phyloP scores from a whole-genome alignment of 2,797 vertebrate genomes.

The Sebastes nivosus region DNA sequence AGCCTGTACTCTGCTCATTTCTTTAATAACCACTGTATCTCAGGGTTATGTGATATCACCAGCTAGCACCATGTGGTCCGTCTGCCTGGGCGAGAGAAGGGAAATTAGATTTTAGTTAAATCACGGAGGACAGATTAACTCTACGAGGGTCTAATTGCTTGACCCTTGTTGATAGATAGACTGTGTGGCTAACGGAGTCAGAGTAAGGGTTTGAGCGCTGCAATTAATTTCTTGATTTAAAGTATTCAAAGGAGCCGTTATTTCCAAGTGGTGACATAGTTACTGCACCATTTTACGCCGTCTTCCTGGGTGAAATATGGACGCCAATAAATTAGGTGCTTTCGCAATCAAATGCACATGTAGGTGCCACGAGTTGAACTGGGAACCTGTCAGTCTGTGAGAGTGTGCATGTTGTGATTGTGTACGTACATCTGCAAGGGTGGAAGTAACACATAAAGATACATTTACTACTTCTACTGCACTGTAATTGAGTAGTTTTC shows the following conservation, averaged over 20 bases:
- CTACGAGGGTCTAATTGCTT: slow-evolving; percentile 12
- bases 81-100: not conserved
- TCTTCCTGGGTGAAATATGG: not conserved
- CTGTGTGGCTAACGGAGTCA: not conserved
- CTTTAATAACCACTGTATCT: not conserved
- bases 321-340: not conserved
- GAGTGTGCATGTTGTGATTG: not conserved
- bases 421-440: not conserved
- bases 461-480: not conserved
- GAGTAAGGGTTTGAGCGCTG: not conserved
- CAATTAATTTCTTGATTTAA: slow-evolving; percentile 25
- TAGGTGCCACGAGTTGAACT: not conserved
- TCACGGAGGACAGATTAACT: slow-evolving; percentile 21
- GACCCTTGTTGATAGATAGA: slow-evolving; percentile 12
- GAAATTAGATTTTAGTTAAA: slow-evolving; percentile 25
- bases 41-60: not conserved
- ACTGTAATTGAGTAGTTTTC: not conserved
- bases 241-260: slow-evolving; percentile 16
- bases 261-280: slow-evolving; percentile 3
- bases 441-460: not conserved
- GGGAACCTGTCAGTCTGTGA: not conserved
- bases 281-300: not conserved
- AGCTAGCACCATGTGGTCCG: not conserved
- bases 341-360: not conserved
- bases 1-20: not conserved